phyloP scores from a whole-genome alignment of 2,797 vertebrate genomes.

The Peromyscus melanophrys region DNA sequence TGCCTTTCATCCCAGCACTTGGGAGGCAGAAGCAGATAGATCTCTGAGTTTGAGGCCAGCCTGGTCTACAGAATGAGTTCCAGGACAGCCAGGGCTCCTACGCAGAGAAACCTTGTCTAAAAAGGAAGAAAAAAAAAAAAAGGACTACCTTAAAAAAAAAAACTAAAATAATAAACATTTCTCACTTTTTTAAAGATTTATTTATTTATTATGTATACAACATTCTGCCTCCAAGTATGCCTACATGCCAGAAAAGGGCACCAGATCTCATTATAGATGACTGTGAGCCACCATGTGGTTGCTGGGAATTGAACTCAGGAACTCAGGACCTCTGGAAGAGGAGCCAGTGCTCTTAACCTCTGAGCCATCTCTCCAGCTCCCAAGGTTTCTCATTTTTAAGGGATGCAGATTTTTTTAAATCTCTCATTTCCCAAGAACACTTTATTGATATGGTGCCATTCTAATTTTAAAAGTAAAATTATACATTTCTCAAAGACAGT shows the following conservation, averaged over 20 bases:
- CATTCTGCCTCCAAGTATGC: too few relatives aligned
- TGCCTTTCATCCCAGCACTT: background rate
- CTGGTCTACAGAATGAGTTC: background rate
- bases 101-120: background rate
- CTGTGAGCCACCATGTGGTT: too few relatives aligned
- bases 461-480: slow-evolving; percentile 71
- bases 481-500: slow-evolving; percentile 34
- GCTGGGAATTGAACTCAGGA: too few relatives aligned
- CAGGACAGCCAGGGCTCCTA: background rate
- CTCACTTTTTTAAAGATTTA: too few relatives aligned
- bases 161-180: background rate
- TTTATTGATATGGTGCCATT: background rate
- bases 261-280: too few relatives aligned
- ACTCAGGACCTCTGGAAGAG: too few relatives aligned
- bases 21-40: background rate
- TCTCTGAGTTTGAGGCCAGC: background rate
- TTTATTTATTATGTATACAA: too few relatives aligned
- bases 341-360: too few relatives aligned
- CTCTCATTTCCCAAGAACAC: slow-evolving; percentile 38
- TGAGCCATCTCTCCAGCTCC: too few relatives aligned
- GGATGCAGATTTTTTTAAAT: slow-evolving; percentile 26
- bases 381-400: slow-evolving; percentile 4
- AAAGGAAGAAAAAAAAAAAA: background rate
- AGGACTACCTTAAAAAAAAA: background rate
- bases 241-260: too few relatives aligned